Conservation (phyloP, 2,113 vertebrate genomes). For the Circaetus gallicus region DNA sequence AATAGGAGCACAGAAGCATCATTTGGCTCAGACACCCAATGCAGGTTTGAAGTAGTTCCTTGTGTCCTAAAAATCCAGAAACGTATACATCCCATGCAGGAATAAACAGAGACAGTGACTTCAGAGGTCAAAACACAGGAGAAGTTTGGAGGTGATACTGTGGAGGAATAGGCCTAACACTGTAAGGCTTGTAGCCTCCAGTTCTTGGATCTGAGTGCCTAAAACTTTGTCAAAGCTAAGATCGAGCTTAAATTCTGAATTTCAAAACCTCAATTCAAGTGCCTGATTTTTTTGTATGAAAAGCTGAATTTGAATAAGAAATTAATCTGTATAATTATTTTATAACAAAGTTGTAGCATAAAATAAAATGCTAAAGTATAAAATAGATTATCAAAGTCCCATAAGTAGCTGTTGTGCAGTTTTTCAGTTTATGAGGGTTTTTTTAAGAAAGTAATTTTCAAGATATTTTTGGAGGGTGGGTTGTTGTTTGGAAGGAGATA, state of each 20-base stretch:
- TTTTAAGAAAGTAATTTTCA: background rate
- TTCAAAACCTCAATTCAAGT: background rate
- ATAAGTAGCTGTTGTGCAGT: background rate
- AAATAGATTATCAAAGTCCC: background rate
- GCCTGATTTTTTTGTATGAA: background rate
- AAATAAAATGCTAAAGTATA: constrained; percentile 19
- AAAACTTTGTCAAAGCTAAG: background rate
- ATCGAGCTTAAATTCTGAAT: background rate
- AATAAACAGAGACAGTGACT: background rate
- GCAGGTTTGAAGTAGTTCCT: background rate
- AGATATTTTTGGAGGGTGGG: fast-evolving
- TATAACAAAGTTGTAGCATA: background rate
- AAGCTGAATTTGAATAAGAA: background rate
- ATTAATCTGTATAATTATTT: background rate
- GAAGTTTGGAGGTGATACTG: background rate
- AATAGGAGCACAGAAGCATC: background rate
- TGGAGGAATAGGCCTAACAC: background rate
- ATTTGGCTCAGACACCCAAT: fast-evolving
- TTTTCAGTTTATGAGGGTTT: fast-evolving
- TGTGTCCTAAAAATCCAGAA: background rate
- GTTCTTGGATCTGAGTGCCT: background rate
- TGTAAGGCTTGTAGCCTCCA: background rate
- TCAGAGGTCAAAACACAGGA: background rate
- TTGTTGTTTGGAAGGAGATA: background rate
- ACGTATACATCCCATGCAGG: fast-evolving